Evolutionary conservation across 2,888 invertebrate genomes (phyloP).

Genomic region (Pogonocherus hispidulus): DNA sequence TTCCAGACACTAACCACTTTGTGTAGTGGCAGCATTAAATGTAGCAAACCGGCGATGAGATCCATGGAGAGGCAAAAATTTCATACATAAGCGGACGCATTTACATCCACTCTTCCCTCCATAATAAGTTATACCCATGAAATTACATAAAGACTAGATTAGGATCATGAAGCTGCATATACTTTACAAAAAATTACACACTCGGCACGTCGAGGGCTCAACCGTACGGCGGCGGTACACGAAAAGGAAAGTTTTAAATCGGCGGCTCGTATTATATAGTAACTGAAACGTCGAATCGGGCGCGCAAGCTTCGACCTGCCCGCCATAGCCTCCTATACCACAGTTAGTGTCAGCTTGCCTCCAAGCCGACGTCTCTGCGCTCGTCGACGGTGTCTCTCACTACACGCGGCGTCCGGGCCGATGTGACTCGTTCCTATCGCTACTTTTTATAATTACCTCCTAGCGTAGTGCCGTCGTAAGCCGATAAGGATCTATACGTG

Average conservation of each 20-base stretch:
- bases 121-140: constrained; percentile 20
- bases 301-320: constrained; percentile 55
- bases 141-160: constrained; percentile 25
- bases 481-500: constrained; percentile 7
- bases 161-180: constrained; percentile 33
- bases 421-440: constrained; percentile 12
- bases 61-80: constrained; percentile 1
- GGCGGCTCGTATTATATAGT: constrained; percentile 45
- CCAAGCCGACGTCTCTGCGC: constrained; percentile 54
- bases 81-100: constrained; percentile 8
- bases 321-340: constrained; percentile 52
- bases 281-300: constrained; percentile 44
- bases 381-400: constrained; percentile 19
- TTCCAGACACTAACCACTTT: not conserved
- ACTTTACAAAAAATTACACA: constrained; percentile 36
- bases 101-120: not conserved
- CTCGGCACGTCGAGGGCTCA: constrained; percentile 23
- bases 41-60: not conserved
- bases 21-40: not conserved
- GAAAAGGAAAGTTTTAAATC: constrained; percentile 50
- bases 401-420: constrained; percentile 23
- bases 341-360: constrained; percentile 63
- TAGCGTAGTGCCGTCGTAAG: not conserved
- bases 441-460: constrained; percentile 4
- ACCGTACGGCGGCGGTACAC: constrained; percentile 25